Evolutionary conservation across 2,888 invertebrate species (phyloP).

Genomic region (Anodontia alba): DNA sequence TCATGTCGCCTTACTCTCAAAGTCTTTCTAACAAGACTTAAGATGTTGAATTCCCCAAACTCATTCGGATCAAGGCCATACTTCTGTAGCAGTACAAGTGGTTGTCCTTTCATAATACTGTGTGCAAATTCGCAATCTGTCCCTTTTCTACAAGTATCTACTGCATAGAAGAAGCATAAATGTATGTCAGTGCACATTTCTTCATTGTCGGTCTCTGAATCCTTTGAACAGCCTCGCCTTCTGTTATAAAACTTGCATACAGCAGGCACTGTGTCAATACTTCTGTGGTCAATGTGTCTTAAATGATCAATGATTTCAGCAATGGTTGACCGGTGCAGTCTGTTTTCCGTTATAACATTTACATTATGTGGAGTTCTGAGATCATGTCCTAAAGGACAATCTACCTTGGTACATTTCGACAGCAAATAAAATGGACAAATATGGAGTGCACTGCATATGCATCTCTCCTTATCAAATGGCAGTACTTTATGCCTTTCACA

Average conservation of each 20-base stretch:
- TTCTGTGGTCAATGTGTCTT: constrained; percentile 42
- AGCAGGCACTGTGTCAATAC: constrained; percentile 46
- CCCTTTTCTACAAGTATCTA: constrained; percentile 37
- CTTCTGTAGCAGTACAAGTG: constrained; percentile 44
- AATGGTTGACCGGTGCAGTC: constrained; percentile 47
- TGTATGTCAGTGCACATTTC: constrained; percentile 47
- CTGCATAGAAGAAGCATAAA: constrained; percentile 42
- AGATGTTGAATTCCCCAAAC: constrained; percentile 40
- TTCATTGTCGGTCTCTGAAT: constrained; percentile 42
- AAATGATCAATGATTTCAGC: constrained; percentile 45
- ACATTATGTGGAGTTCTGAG: constrained; percentile 56
- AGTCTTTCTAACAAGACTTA: constrained; percentile 25
- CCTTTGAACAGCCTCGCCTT: constrained; percentile 55
- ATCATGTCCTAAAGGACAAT: constrained; percentile 57
- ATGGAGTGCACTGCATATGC: constrained; percentile 51
- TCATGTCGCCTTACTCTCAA: not conserved
- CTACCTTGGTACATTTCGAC: constrained; percentile 31
- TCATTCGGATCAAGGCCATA: constrained; percentile 55
- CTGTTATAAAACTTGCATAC: constrained; percentile 52
- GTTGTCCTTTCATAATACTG: constrained; percentile 47
- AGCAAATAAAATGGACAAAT: constrained; percentile 58
- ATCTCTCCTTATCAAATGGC: constrained; percentile 49
- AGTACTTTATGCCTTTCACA: constrained; percentile 57
- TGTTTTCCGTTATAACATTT: constrained; percentile 40
- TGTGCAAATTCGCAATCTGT: constrained; percentile 44